A percentile compares a stretch with the other conserved stretches of the same genome.
Conservation (phyloP, 1,140 invertebrate genomes). For the Cephus cinctus region DNA sequence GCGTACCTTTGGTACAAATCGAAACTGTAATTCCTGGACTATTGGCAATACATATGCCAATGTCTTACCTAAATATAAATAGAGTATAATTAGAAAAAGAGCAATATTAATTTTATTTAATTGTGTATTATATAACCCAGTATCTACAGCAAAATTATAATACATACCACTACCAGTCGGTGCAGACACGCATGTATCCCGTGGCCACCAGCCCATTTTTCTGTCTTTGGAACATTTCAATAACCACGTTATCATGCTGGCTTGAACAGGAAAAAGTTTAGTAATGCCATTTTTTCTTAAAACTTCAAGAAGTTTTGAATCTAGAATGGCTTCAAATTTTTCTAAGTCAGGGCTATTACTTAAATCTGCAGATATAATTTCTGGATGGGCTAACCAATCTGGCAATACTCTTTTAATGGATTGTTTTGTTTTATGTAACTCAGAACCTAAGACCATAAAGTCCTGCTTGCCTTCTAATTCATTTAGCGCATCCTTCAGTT, state of each 20-base stretch:
- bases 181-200: constrained; percentile 94
- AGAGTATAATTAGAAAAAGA: constrained; percentile 2
- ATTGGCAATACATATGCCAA: constrained; percentile 92
- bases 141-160: constrained; percentile 2
- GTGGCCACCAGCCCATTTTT: constrained; percentile 62
- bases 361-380: constrained; percentile 71
- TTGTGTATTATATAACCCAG: no score
- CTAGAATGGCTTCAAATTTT: constrained; percentile 62
- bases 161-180: constrained; percentile 89
- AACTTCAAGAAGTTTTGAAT: constrained; percentile 62
- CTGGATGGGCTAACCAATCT: constrained; percentile 82
- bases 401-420: constrained; percentile 75
- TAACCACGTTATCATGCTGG: constrained; percentile 78
- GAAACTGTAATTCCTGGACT: constrained; percentile 65
- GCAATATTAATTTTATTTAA: not conserved
- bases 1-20: constrained; percentile 63
- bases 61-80: constrained; percentile 69
- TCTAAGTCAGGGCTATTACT: constrained; percentile 61
- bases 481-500: no score
- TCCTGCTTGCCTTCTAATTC: no score
- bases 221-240: constrained; percentile 63
- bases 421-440: constrained; percentile 31
- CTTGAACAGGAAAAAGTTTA: constrained; percentile 88
- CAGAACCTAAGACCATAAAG: constrained; percentile 43
- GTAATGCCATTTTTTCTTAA: constrained; percentile 73